phyloP scores from a whole-genome alignment of 2,888 invertebrate genomes.

The Callyntrura sp. region DNA sequence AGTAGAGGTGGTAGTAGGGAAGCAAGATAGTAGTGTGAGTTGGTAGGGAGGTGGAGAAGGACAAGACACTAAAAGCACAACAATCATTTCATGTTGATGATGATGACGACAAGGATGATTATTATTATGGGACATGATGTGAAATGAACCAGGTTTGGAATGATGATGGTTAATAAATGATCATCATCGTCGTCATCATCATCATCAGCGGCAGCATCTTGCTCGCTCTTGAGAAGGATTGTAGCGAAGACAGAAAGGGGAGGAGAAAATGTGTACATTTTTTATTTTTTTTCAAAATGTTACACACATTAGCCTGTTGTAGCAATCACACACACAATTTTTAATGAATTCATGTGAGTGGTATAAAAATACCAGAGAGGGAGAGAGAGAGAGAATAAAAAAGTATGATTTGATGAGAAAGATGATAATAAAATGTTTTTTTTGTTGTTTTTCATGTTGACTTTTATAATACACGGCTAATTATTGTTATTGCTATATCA shows the following conservation, averaged over 20 bases:
- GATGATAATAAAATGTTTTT: slow-evolving; percentile 32
- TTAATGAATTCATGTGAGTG: slow-evolving; percentile 56
- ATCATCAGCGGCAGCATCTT: too few species aligned
- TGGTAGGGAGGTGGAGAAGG: neutral
- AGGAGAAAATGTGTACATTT: neutral
- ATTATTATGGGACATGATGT: slow-evolving; percentile 59
- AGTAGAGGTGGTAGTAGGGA: too few species aligned
- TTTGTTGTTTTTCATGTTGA: slow-evolving; percentile 8
- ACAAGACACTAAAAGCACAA: neutral
- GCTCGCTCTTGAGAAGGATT: slow-evolving; percentile 17
- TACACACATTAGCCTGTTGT: slow-evolving; percentile 2
- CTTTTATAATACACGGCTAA: slow-evolving; percentile 60
- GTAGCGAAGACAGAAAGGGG: slow-evolving; percentile 46
- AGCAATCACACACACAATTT: slow-evolving; percentile 48
- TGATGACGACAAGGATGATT: too few species aligned
- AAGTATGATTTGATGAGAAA: slow-evolving; percentile 31
- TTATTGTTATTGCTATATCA: slow-evolving; percentile 72
- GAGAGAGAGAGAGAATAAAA: slow-evolving; percentile 15
- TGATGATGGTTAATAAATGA: slow-evolving; percentile 71
- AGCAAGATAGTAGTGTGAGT: too few species aligned
- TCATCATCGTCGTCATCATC: slow-evolving; percentile 50
- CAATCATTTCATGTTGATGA: slow-evolving; percentile 30
- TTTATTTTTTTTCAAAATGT: too few species aligned
- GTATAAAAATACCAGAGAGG: slow-evolving; percentile 41
- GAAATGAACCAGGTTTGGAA: slow-evolving; percentile 75